Base-by-base conservation (phyloP, 1,140 invertebrate genomes). In the Philotrypesis tridentata region DNA sequence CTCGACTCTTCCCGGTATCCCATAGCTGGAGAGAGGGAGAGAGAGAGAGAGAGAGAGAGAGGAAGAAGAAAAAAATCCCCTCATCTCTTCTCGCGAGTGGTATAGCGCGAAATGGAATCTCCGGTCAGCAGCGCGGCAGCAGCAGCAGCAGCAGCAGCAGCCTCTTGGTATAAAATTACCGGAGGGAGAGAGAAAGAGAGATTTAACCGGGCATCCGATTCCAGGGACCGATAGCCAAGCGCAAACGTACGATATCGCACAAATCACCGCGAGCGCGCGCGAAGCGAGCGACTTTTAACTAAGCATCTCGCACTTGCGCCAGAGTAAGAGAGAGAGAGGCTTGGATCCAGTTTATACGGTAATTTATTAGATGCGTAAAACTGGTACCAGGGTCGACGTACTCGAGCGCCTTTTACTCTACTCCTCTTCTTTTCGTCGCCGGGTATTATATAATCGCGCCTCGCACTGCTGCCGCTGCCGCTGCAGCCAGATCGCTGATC, bases 311-410 rank as follows among this genome's bases (percentile, higher is more conserved):
- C 17, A 25, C 60, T 63, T 7, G n/a, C 9, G 75, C 17, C n/a
- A 17, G 72, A 27, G 27, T 55, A 11, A 67, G 71, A 82, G 84
- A 27, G 27, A 74, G n/a, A 67, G 71, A 82, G 84, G 63, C 72
- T 85, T 75, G 88, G 84, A 87, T 89, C 88, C 88, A 90, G 88
- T 89, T 90, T 90, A 85, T 85, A 88, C 88, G 85, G 85, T 88
- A 87, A 88, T 89, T 90, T 90, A 90, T 89, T 89, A 88, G 84
- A 85, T 88, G 85, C 88, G 87, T 86, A 89, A 89, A 88, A 81
- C 83, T 83, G 83, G 55, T 70, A 73, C 76, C 83, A 80, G 84
- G 86, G 88, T 89, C 89, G 87, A 88, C 82, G 86, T 82, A 87
- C 88, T 84, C 31, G n/a, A n/a, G 21, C 29, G 5, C 12, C 29